Percentiles rank a stretch among this genome's conserved stretches.
Evolutionary conservation across 2,888 invertebrate genomes (phyloP).

Genomic region (Dasysyrphus tricinctus): DNA sequence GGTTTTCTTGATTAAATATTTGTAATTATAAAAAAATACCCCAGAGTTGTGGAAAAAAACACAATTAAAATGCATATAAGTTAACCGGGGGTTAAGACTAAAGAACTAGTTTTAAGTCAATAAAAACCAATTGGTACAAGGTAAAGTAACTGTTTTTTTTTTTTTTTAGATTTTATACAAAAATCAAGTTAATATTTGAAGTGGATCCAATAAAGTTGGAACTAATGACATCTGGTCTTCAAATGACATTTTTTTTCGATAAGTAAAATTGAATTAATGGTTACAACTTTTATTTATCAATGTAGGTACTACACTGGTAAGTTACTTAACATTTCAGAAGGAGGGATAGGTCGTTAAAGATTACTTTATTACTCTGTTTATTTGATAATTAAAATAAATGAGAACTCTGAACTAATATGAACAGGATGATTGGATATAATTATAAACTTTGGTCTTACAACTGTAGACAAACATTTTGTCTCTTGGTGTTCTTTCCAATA

Average conservation of each 20-base stretch:
- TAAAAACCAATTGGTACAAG: neutral
- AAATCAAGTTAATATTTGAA: conserved; percentile 3
- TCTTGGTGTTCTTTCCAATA: no score
- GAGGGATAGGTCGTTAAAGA: no score
- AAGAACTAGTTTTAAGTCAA: conserved; percentile 8
- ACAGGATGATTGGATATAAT: no score
- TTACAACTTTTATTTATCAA: neutral
- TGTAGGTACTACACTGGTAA: neutral
- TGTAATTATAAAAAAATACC: neutral
- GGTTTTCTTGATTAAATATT: neutral
- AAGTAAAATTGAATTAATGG: neutral
- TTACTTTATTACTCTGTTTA: no score
- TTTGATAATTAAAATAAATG: no score
- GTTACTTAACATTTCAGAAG: no score
- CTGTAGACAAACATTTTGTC: no score
- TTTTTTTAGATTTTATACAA: neutral
- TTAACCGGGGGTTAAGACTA: neutral
- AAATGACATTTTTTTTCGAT: neutral
- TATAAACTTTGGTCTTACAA: no score
- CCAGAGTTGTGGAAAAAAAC: neutral
- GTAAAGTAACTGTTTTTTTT: neutral
- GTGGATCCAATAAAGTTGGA: neutral
- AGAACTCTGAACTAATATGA: no score
- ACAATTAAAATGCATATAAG: neutral
- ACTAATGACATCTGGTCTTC: neutral